These are phyloP conservation scores for Melanotaenia nigrans DNA, from an alignment of 2,797 vertebrate genomes.

Conservation along the genomic window DNA sequence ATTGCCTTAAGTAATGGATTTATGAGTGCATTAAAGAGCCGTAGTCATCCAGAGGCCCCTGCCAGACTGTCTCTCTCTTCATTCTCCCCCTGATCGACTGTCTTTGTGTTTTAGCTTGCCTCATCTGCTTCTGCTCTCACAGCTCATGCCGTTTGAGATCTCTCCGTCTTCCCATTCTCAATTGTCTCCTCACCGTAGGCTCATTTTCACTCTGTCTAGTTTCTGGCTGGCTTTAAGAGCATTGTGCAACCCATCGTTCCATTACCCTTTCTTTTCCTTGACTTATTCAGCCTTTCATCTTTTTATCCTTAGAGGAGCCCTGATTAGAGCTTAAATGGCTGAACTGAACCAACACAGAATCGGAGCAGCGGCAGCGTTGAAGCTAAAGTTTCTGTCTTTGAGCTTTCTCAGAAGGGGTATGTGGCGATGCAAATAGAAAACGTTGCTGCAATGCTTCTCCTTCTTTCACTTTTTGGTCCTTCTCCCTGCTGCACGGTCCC, in stretches of 20 bases:
- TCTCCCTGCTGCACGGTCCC: conserved; percentile 32
- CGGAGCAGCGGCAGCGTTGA: conserved; percentile 13
- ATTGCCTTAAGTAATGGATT: conserved; percentile 88
- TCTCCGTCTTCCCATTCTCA: conserved; percentile 48
- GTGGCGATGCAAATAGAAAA: conserved; percentile 30
- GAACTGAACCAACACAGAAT: conserved; percentile 21
- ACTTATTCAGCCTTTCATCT: conserved; percentile 40
- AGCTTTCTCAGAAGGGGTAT: conserved; percentile 22
- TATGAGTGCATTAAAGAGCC: conserved; percentile 84
- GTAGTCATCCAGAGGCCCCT: conserved; percentile 76
- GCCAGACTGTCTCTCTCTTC: conserved; percentile 78
- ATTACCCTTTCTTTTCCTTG: conserved; percentile 37
- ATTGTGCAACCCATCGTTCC: conserved; percentile 35
- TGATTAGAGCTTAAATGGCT: conserved; percentile 48
- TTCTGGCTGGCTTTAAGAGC: conserved; percentile 36
- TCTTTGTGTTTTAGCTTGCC: conserved; percentile 63
- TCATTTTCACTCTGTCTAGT: conserved; percentile 60
- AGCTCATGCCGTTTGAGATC: conserved; percentile 53
- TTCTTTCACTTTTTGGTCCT: conserved; percentile 12
- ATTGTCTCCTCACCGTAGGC: conserved; percentile 55
- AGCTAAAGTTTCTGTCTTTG: conserved; percentile 33
- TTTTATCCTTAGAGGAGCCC: conserved; percentile 32
- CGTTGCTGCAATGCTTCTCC: conserved; percentile 33
- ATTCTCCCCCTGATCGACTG: conserved; percentile 63
- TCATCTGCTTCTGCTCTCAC: conserved; percentile 53